Evolutionary conservation across 1,140 invertebrate species (phyloP).

Genomic region (Drosophila nigrodunni): DNA sequence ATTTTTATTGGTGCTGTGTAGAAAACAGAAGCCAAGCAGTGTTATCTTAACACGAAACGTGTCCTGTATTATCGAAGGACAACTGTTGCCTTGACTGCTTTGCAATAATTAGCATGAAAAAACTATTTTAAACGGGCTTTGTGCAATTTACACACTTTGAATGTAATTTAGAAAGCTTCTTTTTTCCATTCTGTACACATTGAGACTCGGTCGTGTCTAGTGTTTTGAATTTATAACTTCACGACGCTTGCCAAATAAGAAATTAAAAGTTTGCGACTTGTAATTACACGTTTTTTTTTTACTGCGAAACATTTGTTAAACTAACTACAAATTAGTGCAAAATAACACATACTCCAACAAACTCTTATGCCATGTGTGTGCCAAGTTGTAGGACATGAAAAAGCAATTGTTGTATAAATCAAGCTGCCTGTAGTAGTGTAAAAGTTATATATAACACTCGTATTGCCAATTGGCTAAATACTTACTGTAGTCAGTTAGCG

Average conservation of each 20-base stretch:
- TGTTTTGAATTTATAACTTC: slow-evolving; percentile 66
- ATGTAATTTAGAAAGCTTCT: too few species aligned
- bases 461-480: slow-evolving; percentile 72
- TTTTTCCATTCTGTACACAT: too few species aligned
- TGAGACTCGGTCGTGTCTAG: slow-evolving; percentile 26
- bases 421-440: slow-evolving; percentile 44
- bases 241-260: slow-evolving; percentile 73
- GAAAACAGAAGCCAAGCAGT: too few species aligned
- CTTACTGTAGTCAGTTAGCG: slow-evolving; percentile 50
- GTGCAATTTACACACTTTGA: too few species aligned
- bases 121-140: too few species aligned
- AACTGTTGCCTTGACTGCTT: too few species aligned
- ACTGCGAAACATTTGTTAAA: slow-evolving; percentile 63
- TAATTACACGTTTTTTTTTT: slow-evolving; percentile 1
- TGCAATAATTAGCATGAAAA: too few species aligned
- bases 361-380: neutral
- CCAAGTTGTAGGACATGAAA: slow-evolving; percentile 39
- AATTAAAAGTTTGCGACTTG: slow-evolving; percentile 74
- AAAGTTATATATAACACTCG: slow-evolving; percentile 67
- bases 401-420: slow-evolving; percentile 69
- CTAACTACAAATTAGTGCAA: slow-evolving; percentile 70
- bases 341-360: too few species aligned
- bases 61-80: too few species aligned
- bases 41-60: too few species aligned
- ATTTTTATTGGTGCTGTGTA: too few species aligned